Evolutionary conservation across 2,113 vertebrate species (phyloP).

Genomic region (Baryphthengus martii): DNA sequence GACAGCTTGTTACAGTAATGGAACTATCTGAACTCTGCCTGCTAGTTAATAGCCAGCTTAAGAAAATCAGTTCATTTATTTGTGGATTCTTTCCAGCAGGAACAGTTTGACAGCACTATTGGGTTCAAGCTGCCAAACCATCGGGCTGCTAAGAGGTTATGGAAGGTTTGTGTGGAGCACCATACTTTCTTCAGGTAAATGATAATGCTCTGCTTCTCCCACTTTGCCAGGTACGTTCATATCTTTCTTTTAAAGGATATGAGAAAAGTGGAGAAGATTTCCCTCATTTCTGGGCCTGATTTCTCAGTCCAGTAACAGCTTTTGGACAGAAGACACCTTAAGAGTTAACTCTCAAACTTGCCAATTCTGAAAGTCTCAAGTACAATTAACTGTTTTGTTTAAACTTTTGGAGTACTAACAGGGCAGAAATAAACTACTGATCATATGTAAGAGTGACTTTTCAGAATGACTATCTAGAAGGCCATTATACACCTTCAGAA

Average conservation of each 20-base stretch:
- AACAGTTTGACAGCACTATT: conserved; percentile 98
- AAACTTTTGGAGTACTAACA: background rate
- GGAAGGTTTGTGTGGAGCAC: conserved; percentile 98
- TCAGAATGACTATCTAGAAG: background rate
- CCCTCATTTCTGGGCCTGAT: background rate
- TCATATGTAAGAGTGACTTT: background rate
- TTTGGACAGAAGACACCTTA: background rate
- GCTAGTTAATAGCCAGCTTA: background rate
- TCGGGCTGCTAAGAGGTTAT: conserved; percentile 91
- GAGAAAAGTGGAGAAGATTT: background rate
- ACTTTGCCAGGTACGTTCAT: background rate
- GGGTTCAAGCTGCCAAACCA: conserved; percentile 97
- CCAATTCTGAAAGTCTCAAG: background rate
- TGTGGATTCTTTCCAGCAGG: conserved; percentile 77
- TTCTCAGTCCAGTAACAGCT: background rate
- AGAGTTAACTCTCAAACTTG: background rate
- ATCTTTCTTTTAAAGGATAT: background rate
- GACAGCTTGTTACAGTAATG: background rate
- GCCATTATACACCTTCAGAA: background rate
- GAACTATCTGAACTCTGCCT: background rate
- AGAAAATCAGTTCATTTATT: conserved; percentile 25
- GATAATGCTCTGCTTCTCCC: background rate
- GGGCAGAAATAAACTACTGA: background rate
- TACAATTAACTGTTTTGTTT: background rate
- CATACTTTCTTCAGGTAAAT: conserved; percentile 97